Conservation (phyloP, 2,797 vertebrate species). For the Aulostomus chinensis region DNA sequence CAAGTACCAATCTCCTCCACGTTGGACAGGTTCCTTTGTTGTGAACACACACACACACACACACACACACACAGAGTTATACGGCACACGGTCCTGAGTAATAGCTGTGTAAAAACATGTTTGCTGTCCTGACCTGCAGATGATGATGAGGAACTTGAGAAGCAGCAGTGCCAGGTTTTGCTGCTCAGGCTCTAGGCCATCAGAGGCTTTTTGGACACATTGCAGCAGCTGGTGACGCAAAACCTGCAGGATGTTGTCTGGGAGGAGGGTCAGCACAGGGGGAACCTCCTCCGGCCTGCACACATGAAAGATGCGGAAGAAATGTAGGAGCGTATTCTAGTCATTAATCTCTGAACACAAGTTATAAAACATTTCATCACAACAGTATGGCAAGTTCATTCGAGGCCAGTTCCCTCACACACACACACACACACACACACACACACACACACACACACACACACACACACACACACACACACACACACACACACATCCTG, state of each 20-base stretch:
- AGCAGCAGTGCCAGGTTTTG: constrained; percentile 90
- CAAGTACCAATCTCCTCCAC: constrained; percentile 98
- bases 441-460: too few relatives aligned
- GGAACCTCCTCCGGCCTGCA: constrained; percentile 91
- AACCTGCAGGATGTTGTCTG: constrained; percentile 97
- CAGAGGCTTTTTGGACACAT: constrained; percentile 94
- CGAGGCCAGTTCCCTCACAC: too few relatives aligned
- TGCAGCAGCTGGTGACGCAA: constrained; percentile 92
- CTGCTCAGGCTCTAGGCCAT: constrained; percentile 93
- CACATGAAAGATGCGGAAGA: constrained; percentile 9
- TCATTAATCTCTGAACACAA: too few relatives aligned
- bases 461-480: constrained; percentile 3
- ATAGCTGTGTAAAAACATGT: neutral
- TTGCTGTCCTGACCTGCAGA: constrained; percentile 87
- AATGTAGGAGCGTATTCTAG: too few relatives aligned
- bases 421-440: too few relatives aligned
- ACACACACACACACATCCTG: constrained; percentile 7
- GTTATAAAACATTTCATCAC: too few relatives aligned
- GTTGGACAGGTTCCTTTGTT: constrained; percentile 93
- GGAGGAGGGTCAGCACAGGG: constrained; percentile 92
- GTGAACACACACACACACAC: constrained; percentile 21
- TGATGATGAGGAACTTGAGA: constrained; percentile 95
- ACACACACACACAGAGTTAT: neutral
- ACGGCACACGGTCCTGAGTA: too few relatives aligned
- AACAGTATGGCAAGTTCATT: too few relatives aligned